phyloP scores from a whole-genome alignment of 2,113 vertebrate species.

The Oxyura jamaicensis region DNA sequence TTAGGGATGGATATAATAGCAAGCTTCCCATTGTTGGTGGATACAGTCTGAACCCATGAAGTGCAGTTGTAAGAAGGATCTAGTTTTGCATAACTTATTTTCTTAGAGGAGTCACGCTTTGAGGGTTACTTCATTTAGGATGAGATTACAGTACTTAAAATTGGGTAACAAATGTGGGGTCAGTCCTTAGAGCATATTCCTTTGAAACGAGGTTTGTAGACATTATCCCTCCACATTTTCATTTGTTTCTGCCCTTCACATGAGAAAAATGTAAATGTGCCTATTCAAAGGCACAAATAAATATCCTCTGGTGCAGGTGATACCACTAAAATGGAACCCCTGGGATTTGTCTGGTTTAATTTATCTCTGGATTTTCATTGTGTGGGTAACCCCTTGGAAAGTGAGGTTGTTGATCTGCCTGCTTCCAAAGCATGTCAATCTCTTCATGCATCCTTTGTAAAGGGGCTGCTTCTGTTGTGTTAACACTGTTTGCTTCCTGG shows the following conservation, averaged over 20 bases:
- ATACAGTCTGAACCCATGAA: not conserved
- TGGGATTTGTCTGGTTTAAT: not conserved
- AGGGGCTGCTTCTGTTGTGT: not conserved
- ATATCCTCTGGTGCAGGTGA: not conserved
- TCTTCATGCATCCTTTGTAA: conserved; percentile 1
- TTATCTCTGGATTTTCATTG: not conserved
- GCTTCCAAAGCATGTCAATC: not conserved
- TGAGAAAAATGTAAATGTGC: not conserved
- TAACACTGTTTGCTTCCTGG: conserved; percentile 34
- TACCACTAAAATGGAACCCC: not conserved
- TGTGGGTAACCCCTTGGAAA: conserved; percentile 26
- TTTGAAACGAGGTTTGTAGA: not conserved
- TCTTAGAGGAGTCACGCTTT: not conserved
- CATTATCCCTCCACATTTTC: not conserved
- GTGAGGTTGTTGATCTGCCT: not conserved
- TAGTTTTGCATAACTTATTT: not conserved
- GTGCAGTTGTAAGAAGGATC: not conserved
- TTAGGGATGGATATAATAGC: not conserved
- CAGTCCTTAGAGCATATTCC: not conserved
- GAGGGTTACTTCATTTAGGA: not conserved
- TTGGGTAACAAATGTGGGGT: not conserved
- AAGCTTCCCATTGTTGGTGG: not conserved
- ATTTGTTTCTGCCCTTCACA: not conserved
- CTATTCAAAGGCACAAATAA: not conserved
- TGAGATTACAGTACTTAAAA: not conserved